Base-by-base conservation (phyloP, 1,140 invertebrate genomes). In the Arctopsyche grandis region DNA sequence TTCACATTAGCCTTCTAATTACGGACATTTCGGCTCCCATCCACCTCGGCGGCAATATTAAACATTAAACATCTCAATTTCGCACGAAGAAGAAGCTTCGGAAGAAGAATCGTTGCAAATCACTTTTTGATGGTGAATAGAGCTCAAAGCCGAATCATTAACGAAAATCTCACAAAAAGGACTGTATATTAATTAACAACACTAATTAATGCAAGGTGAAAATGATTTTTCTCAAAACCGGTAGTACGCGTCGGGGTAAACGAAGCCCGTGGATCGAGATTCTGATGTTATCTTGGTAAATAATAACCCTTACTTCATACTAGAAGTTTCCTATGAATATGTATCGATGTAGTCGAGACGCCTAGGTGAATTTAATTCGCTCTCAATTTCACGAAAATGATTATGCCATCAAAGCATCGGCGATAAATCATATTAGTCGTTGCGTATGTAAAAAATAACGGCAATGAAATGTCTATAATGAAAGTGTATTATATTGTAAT, bases 61-160 rank as follows among this genome's bases (percentile, higher is more conserved):
- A 77, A 60, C 29, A n/a, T 73, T 77, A 80, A 80, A 80, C 75
- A 69, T 80, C 79, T 80, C 69, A 80, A 80, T 80, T 80, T 74
- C 21, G 63, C 56, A 48, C 29, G 29, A 38, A n/a, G n/a, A n/a
- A n/a, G n/a, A n/a, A n/a, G n/a, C n/a, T n/a, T n/a, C n/a, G n/a
- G n/a, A n/a, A n/a, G 29, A 38, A 38, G 29, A 38, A 63, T 60
- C 71, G 60, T 46, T 38, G 75, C 48, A 80, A 80, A 80, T 77
- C 75, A 75, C 70, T 80, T 80, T 80, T 80, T 80, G 79, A 80
- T 80, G 75, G 63, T 70, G 44, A 76, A 43, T 16, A 5, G 43
- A 19, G 26, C 10, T 48, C 16, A 12, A n/a, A 29, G 58, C 14
- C 19, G 56, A 26, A 38, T 38, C 29, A 7, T 7, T 7, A 38